Percentiles rank a stretch among this genome's conserved stretches.
phyloP scores from a whole-genome alignment of 2,113 vertebrate species.

The Festucalex cinctus region DNA sequence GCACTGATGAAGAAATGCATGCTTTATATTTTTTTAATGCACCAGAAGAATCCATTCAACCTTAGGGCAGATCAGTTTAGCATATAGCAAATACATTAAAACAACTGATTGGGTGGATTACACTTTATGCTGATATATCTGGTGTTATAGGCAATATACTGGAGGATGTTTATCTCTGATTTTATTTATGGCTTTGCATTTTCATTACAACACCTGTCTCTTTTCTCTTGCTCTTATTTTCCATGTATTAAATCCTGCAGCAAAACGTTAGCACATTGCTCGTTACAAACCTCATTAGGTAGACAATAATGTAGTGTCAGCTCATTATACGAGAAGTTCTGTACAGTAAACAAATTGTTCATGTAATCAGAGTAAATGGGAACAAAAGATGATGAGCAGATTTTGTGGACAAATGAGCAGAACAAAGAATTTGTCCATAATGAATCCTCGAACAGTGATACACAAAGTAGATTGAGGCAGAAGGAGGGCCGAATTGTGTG shows the following conservation, averaged over 20 bases:
- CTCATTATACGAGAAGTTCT: slow-evolving; percentile 55
- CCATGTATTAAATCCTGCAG: slow-evolving; percentile 36
- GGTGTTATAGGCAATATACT: not conserved
- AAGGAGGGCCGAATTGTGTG: too few species aligned
- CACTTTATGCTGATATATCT: not conserved
- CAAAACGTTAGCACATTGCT: slow-evolving; percentile 58
- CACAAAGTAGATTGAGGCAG: too few species aligned
- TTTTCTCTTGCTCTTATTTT: not conserved
- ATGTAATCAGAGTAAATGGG: slow-evolving; percentile 58
- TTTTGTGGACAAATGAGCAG: slow-evolving; percentile 61
- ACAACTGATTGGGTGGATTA: not conserved
- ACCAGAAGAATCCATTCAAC: not conserved
- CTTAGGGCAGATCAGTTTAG: not conserved
- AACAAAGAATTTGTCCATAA: slow-evolving; percentile 37
- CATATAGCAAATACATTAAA: not conserved
- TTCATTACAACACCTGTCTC: slow-evolving; percentile 9
- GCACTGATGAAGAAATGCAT: too few species aligned
- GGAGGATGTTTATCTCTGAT: not conserved
- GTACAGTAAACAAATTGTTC: slow-evolving; percentile 58
- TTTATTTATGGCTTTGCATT: slow-evolving; percentile 21
- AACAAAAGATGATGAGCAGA: slow-evolving; percentile 47
- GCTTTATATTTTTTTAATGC: not conserved
- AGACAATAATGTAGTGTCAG: slow-evolving; percentile 63
- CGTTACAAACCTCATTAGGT: slow-evolving; percentile 60
- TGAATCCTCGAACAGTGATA: slow-evolving; percentile 22